Conservation (phyloP, 2,888 invertebrate genomes). For the Pandemis corylana region DNA sequence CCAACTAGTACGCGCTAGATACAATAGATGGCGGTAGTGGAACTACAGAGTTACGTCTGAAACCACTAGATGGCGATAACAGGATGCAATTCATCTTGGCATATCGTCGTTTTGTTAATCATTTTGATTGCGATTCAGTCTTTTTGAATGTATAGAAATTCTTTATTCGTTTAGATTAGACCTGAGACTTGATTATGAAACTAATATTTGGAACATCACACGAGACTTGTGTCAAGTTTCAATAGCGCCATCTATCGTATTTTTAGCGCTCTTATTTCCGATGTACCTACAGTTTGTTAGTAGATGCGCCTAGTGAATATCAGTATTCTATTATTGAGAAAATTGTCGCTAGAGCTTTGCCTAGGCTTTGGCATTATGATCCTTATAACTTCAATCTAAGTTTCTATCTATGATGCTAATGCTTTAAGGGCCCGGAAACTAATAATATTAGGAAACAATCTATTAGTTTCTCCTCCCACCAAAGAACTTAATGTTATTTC, state of each 20-base stretch:
- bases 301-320: constrained; percentile 23
- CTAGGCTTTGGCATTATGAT: constrained; percentile 21
- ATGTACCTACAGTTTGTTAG: constrained; percentile 9
- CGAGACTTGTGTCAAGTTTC: background rate
- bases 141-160: background rate
- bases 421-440: background rate
- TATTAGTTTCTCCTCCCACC: background rate
- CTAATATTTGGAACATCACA: background rate
- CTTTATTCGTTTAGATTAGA: too few species aligned
- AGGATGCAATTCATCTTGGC: background rate
- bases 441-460: background rate
- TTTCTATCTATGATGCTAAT: background rate
- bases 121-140: background rate
- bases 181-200: background rate
- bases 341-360: background rate
- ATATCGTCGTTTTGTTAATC: background rate
- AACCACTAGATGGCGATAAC: background rate
- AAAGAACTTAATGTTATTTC: constrained; percentile 5
- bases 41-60: background rate
- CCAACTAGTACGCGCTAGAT: background rate
- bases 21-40: constrained; percentile 26
- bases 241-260: constrained; percentile 12
- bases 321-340: constrained; percentile 21
- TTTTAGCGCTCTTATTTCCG: constrained; percentile 3
- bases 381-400: constrained; percentile 5